Conservation (phyloP, 2,113 vertebrate genomes). For the Myanophis thanlyinensis region DNA sequence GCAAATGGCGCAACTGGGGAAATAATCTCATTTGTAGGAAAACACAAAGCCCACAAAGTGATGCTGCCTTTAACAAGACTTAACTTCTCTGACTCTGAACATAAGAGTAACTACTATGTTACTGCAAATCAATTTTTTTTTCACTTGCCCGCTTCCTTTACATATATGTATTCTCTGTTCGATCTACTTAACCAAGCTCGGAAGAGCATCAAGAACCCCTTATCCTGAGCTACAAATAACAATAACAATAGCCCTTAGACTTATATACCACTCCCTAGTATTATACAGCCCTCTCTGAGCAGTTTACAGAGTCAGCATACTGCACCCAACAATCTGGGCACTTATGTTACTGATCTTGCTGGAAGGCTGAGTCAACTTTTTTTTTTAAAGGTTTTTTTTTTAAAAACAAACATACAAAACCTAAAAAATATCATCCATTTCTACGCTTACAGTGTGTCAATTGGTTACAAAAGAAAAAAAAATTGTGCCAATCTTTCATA, state of each 20-base stretch:
- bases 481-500: no score
- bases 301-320: no score
- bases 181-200: background rate
- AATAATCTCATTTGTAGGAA: conserved; percentile 97
- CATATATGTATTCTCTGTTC: conserved; percentile 13
- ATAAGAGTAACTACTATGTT: conserved; percentile 47
- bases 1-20: conserved; percentile 88
- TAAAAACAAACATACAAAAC: no score
- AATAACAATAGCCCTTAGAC: background rate
- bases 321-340: no score
- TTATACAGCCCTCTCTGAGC: no score
- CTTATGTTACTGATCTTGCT: no score
- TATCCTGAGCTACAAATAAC: background rate
- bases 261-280: background rate
- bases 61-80: conserved; percentile 79
- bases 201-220: background rate
- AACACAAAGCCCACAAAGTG: conserved; percentile 87
- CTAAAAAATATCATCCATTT: no score
- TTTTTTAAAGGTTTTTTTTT: no score
- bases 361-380: no score
- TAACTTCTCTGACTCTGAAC: conserved; percentile 62
- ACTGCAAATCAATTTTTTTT: conserved; percentile 46
- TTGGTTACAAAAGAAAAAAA: no score
- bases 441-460: no score
- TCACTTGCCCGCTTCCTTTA: conserved; percentile 19